Evolutionary conservation across 2,113 vertebrate species (phyloP).

Genomic region (Malurus cyaneus): DNA sequence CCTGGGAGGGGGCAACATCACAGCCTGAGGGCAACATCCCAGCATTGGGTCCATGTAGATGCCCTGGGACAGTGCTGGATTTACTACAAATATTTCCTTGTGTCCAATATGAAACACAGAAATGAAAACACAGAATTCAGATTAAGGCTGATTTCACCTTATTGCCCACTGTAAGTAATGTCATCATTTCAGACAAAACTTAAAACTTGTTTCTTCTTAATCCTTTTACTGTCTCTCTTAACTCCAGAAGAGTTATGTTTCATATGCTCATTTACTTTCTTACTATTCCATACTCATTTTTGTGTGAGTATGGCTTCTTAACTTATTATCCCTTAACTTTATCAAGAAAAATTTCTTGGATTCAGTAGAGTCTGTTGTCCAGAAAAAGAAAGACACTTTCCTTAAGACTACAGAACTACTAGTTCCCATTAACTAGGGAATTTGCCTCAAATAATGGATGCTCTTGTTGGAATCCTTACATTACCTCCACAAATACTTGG

Average conservation of each 20-base stretch:
- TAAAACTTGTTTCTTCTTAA: not conserved
- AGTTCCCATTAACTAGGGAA: not conserved
- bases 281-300: not conserved
- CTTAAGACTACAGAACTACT: not conserved
- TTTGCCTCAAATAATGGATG: not conserved
- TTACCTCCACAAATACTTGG: not conserved
- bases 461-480: not conserved
- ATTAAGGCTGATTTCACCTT: not conserved
- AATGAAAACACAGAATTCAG: not conserved
- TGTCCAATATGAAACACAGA: not conserved
- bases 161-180: not conserved
- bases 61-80: not conserved
- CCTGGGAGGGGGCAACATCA: rapidly evolving
- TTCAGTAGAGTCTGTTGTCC: not conserved
- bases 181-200: not conserved
- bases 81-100: not conserved
- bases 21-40: not conserved
- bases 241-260: not conserved
- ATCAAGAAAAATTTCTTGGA: not conserved
- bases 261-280: not conserved
- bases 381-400: not conserved
- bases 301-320: not conserved
- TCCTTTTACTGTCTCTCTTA: not conserved
- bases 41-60: rapidly evolving
- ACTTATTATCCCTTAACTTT: not conserved